phyloP scores from a whole-genome alignment of 2,888 invertebrate genomes.

The Villa cingulata region DNA sequence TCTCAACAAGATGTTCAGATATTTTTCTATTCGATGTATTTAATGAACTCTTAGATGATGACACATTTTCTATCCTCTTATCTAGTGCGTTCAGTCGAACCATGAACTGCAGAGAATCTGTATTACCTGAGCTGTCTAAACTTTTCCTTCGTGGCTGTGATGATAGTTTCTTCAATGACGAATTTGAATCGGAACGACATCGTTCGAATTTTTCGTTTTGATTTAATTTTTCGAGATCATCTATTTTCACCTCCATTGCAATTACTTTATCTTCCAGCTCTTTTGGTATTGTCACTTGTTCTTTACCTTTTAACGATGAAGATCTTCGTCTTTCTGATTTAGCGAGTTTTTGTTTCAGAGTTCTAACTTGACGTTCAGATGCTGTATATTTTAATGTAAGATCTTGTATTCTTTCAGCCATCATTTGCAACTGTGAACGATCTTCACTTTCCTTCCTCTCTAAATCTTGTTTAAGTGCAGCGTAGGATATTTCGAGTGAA shows the following conservation, averaged over 20 bases:
- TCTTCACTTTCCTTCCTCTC: conserved; percentile 48
- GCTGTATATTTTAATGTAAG: conserved; percentile 65
- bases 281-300: conserved; percentile 65
- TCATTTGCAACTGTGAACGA: conserved; percentile 59
- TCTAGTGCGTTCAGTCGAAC: conserved; percentile 64
- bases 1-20: conserved; percentile 44
- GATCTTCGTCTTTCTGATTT: conserved; percentile 69
- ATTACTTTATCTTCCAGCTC: conserved; percentile 73
- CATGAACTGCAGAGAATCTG: conserved; percentile 67
- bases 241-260: conserved; percentile 67
- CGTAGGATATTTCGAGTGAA: conserved; percentile 63
- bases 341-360: conserved; percentile 63
- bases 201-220: background rate
- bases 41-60: conserved; percentile 13
- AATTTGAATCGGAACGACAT: background rate
- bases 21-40: conserved; percentile 33
- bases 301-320: conserved; percentile 68
- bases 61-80: conserved; percentile 55
- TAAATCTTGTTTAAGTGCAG: conserved; percentile 59
- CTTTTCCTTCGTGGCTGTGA: conserved; percentile 51
- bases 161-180: conserved; percentile 20
- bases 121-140: conserved; percentile 61
- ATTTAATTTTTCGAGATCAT: conserved; percentile 42
- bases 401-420: conserved; percentile 73
- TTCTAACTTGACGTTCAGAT: conserved; percentile 69